Evolutionary conservation across 2,888 invertebrate genomes (phyloP), one percentile per base, ranked within the genome.

Genomic region (Rutpela maculata): DNA sequence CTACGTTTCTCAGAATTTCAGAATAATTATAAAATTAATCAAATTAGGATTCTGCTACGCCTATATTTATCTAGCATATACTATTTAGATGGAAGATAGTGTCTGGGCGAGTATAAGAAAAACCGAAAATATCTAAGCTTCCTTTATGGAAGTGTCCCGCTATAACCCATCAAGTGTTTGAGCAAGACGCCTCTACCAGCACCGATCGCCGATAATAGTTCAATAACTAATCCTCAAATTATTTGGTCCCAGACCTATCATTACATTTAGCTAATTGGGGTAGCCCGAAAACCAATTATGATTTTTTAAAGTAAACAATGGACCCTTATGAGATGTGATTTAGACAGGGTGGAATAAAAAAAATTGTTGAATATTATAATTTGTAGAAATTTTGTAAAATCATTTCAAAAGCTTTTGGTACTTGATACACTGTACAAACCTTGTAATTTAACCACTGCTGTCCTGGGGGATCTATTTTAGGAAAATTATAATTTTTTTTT

Each of bases 221-320:
- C 88, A 88, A 88, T 88, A 88, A 88, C 88, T 88, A 88, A 88
- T 88, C 87, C 85, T 83, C 82, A 84, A 83, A 87, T 88, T 88
- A 86, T 87, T 87, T 84, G 84, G 83, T 82, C 79, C 84, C 84
- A 85, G 87, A 87, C 88, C 89, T 87, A 88, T 89, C 87, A 88
- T 88, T 89, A 89, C 84, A 87, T 86, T 88, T 88, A 88, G 88
- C 89, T 89, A 89, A 89, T 89, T 88, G 88, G 88, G 86, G 87
- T 87, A 84, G 84, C 84, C 86, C 87, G 82, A 86, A 87, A 88
- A 85, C 87, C 88, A 89, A 89, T 89, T 88, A 88, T 88, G 86
- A 88, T 85, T 87, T 86, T 86, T 88, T 86, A 87, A n/a, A 87
- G 88, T 86, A 88, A 89, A 89, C 87, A 88, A 60, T 65, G 67